These are phyloP conservation scores for Sphaerophoria rueppellii DNA, from an alignment of 2,888 invertebrate genomes.

Conservation along the genomic window DNA sequence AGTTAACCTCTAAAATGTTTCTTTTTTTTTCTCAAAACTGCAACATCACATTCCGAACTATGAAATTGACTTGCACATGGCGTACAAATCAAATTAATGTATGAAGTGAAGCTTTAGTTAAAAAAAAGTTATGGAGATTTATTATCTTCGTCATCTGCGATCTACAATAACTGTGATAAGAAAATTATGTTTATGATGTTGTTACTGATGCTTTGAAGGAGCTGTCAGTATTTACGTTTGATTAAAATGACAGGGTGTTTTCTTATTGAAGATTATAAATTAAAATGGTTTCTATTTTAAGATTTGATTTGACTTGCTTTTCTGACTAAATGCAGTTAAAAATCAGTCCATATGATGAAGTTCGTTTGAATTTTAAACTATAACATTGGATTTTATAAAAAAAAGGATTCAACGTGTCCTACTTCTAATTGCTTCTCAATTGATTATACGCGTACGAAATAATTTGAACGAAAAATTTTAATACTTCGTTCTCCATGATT, in stretches of 20 bases:
- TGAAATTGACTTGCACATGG: not conserved
- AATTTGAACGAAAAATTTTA: too few relatives aligned
- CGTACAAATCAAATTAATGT: slow-evolving; percentile 35
- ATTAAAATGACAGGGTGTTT: not conserved
- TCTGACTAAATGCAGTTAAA: too few relatives aligned
- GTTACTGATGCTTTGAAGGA: slow-evolving; percentile 1
- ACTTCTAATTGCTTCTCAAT: too few relatives aligned
- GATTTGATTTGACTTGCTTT: too few relatives aligned
- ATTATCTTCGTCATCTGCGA: slow-evolving; percentile 41
- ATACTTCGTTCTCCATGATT: too few relatives aligned
- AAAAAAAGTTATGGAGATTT: slow-evolving; percentile 47
- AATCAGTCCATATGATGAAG: too few relatives aligned
- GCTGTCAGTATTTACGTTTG: not conserved
- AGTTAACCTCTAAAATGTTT: not conserved
- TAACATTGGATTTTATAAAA: too few relatives aligned
- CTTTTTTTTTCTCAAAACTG: not conserved
- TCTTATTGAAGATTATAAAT: not conserved
- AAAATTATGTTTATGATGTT: slow-evolving; percentile 60
- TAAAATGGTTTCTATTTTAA: too few relatives aligned
- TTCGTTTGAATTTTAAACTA: too few relatives aligned
- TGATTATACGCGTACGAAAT: too few relatives aligned
- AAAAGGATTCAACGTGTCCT: too few relatives aligned
- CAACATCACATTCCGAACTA: not conserved
- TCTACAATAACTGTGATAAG: slow-evolving; percentile 38
- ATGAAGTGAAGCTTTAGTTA: slow-evolving; percentile 59